Percentiles rank a stretch among this genome's conserved stretches.
Conservation (phyloP, 2,888 invertebrate genomes). For the Unio pictorum region DNA sequence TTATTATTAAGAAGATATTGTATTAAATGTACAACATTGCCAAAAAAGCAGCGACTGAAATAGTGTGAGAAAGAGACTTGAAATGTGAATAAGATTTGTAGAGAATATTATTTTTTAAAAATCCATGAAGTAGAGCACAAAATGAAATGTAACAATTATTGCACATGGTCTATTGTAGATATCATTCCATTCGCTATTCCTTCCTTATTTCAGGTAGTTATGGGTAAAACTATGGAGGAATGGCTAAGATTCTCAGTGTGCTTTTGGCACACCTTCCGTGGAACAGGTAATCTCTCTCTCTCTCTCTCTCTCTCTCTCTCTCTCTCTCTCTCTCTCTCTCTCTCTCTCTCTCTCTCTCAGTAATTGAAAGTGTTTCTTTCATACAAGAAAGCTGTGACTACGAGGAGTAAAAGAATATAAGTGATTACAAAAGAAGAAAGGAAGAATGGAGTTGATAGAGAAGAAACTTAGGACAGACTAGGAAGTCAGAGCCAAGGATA, state of each 20-base stretch:
- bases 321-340: neutral
- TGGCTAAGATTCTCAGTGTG: slow-evolving; percentile 79
- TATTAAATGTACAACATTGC: no score
- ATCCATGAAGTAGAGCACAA: neutral
- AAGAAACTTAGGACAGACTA: no score
- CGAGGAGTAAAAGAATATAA: no score
- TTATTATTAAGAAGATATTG: no score
- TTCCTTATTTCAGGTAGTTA: slow-evolving; percentile 67
- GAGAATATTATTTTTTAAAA: no score
- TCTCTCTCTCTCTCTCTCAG: slow-evolving; percentile 1
- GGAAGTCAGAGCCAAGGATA: no score
- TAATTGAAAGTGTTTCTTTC: neutral
- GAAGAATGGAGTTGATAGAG: no score
- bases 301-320: neutral
- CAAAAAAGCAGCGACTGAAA: no score
- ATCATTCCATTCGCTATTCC: neutral
- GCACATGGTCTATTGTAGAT: neutral
- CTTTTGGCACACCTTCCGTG: slow-evolving; percentile 74
- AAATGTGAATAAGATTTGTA: no score
- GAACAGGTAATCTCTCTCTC: slow-evolving; percentile 61
- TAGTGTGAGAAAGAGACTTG: no score
- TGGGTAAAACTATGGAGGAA: slow-evolving; percentile 78
- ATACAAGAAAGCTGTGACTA: neutral
- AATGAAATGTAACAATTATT: slow-evolving; percentile 1
- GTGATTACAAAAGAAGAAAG: no score